Conservation (phyloP, 2,113 vertebrate genomes). For the Pelodiscus sinensis region DNA sequence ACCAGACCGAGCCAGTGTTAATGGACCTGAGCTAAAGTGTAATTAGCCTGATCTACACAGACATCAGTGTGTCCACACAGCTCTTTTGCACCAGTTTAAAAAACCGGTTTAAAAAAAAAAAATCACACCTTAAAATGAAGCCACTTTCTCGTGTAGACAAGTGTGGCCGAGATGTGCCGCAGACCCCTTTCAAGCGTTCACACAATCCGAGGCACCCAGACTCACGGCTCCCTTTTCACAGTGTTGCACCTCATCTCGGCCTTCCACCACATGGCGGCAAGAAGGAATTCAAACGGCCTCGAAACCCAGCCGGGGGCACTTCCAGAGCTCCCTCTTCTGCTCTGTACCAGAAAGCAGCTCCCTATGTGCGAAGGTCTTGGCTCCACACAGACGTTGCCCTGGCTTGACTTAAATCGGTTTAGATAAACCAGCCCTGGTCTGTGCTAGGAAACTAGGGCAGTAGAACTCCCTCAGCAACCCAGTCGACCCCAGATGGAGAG, state of each 20-base stretch:
- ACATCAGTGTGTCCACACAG: fast-evolving
- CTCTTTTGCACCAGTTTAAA: background rate
- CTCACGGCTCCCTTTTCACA: background rate
- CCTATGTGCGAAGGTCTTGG: background rate
- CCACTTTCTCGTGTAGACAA: background rate
- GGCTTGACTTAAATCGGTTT: background rate
- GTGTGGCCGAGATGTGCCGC: background rate
- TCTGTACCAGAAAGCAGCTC: background rate
- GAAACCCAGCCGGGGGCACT: background rate
- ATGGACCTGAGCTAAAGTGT: background rate
- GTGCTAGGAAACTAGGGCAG: background rate
- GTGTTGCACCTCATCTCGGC: background rate
- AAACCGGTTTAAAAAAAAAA: fast-evolving
- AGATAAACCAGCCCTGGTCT: background rate
- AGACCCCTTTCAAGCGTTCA: background rate
- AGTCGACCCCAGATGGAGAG: background rate
- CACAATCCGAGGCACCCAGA: background rate
- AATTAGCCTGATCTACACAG: background rate
- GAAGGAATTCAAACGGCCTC: background rate
- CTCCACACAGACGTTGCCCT: background rate
- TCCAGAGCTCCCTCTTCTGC: background rate
- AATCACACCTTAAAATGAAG: background rate
- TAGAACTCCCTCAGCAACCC: background rate
- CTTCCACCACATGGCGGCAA: background rate
- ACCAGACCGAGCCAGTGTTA: background rate